Conservation (phyloP, 2,888 invertebrate species). For the Aelia acuminata region DNA sequence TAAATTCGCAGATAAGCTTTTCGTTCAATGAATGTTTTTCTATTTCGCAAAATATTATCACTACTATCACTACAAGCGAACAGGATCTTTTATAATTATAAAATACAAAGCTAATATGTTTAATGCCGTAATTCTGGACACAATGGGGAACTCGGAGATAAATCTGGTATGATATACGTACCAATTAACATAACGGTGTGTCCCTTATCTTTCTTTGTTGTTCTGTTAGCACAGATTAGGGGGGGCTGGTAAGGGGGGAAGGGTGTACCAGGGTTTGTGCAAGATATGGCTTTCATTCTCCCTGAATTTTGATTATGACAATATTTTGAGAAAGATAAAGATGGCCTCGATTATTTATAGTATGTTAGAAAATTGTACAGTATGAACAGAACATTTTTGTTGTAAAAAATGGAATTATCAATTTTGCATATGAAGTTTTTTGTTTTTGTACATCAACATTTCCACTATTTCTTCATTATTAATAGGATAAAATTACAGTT, state of each 20-base stretch:
- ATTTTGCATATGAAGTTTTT: neutral
- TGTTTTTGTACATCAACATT: neutral
- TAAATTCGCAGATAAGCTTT: too few species aligned
- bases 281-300: slow-evolving; percentile 22
- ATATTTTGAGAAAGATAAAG: slow-evolving; percentile 32
- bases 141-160: slow-evolving; percentile 7
- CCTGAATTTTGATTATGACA: slow-evolving; percentile 28
- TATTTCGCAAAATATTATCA: neutral
- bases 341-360: neutral
- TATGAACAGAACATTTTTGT: neutral
- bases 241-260: neutral
- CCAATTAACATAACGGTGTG: slow-evolving; percentile 32
- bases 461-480: too few species aligned
- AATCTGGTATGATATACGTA: slow-evolving; percentile 24
- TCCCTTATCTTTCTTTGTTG: slow-evolving; percentile 28
- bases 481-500: too few species aligned
- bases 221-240: slow-evolving; percentile 25
- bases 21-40: too few species aligned
- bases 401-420: neutral
- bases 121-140: slow-evolving; percentile 24
- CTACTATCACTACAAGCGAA: neutral
- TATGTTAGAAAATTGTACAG: neutral
- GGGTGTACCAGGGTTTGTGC: neutral
- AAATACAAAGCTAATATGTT: neutral
- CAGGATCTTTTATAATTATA: neutral